These are phyloP conservation scores for Trichogramma pretiosum DNA, from an alignment of 1,140 invertebrate species.

Conservation along the genomic window DNA sequence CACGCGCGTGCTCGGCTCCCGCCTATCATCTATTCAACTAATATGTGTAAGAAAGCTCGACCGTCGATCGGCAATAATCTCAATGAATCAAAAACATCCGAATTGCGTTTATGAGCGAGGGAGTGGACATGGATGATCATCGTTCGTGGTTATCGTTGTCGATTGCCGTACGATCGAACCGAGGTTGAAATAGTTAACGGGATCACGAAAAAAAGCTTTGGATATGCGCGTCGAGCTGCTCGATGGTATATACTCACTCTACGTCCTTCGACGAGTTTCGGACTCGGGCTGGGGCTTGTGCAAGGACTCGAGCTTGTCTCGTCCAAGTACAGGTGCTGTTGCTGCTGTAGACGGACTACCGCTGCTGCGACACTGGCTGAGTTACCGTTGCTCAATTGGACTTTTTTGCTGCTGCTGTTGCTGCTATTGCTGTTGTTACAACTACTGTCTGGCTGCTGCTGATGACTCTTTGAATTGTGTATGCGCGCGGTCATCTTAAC, in stretches of 20 bases:
- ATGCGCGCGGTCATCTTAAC: constrained; percentile 44
- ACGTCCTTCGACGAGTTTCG: constrained; percentile 43
- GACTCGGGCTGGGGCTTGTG: constrained; percentile 39
- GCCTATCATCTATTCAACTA: no score
- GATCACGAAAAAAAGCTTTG: not conserved
- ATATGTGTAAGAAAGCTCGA: no score
- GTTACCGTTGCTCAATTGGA: not conserved
- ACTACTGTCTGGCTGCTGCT: constrained; percentile 29
- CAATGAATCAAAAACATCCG: no score
- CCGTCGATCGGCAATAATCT: no score
- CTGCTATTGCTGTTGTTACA: not conserved
- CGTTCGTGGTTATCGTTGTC: no score
- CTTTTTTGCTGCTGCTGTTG: not conserved
- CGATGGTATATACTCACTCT: constrained; percentile 33
- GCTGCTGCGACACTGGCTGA: not conserved
- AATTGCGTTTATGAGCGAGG: no score
- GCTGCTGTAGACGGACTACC: constrained; percentile 18
- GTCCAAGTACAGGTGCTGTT: constrained; percentile 29
- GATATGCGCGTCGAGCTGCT: not conserved
- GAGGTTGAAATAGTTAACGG: not conserved
- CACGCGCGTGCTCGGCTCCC: no score
- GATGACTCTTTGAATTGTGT: constrained; percentile 43
- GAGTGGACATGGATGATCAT: no score
- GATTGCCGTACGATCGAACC: no score
- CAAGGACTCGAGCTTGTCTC: constrained; percentile 37